Conservation (phyloP, 2,113 vertebrate species). For the Pelodiscus sinensis region DNA sequence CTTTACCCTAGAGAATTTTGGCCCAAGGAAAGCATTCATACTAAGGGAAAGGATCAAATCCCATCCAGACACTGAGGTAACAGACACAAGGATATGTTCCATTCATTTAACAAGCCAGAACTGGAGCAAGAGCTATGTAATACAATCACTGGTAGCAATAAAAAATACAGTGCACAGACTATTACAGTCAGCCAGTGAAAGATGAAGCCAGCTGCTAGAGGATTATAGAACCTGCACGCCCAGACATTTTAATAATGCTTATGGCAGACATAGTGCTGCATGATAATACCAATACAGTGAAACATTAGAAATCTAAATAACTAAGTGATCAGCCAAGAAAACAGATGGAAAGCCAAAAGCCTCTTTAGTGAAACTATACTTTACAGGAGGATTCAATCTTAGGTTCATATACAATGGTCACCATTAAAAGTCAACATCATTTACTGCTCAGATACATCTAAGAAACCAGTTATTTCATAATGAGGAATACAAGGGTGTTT, state of each 20-base stretch:
- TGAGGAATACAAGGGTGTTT: accelerated
- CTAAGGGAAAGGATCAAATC: conserved; percentile 67
- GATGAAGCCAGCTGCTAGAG: accelerated
- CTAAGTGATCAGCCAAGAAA: background rate
- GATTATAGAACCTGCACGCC: conserved; percentile 57
- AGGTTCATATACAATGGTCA: background rate
- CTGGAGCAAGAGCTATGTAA: conserved; percentile 49
- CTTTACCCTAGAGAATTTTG: conserved; percentile 58
- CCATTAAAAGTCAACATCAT: background rate
- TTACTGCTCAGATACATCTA: background rate
- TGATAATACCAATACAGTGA: conserved; percentile 39
- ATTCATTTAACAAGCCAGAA: conserved; percentile 63
- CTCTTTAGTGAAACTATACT: background rate
- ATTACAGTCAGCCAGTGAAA: conserved; percentile 24
- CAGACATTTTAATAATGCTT: conserved; percentile 68
- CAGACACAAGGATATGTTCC: conserved; percentile 62
- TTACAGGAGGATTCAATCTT: conserved; percentile 18
- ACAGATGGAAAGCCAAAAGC: conserved; percentile 41
- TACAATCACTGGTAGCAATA: conserved; percentile 65
- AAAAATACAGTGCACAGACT: conserved; percentile 51
- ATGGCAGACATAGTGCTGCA: conserved; percentile 46
- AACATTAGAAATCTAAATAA: conserved; percentile 43
- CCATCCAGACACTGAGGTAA: conserved; percentile 35
- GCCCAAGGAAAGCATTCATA: conserved; percentile 56
- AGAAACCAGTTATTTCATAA: background rate